These are phyloP conservation scores for Coleophora flavipennella DNA, from an alignment of 2,888 invertebrate species.

Conservation along the genomic window DNA sequence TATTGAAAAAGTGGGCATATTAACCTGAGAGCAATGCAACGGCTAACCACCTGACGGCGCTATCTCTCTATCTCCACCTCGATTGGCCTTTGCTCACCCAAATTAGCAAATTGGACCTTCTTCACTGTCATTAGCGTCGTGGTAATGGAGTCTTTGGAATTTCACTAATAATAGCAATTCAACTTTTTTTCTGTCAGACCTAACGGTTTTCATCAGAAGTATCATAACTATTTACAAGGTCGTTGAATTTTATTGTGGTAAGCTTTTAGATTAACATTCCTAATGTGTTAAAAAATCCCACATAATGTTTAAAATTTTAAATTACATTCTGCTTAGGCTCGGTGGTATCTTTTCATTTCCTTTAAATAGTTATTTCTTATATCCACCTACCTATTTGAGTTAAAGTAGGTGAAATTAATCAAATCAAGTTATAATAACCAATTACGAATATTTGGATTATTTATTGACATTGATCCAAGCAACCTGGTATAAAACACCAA, in stretches of 20 bases:
- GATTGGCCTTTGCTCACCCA: constrained; percentile 19
- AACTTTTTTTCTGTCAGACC: constrained; percentile 31
- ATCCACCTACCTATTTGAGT: no score
- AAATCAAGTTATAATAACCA: no score
- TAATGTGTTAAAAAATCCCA: no score
- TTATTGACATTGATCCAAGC: constrained; percentile 12
- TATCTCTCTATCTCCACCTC: constrained; percentile 33
- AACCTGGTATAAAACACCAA: constrained; percentile 27
- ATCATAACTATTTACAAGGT: background rate
- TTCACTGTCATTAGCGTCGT: constrained; percentile 36
- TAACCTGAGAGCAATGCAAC: constrained; percentile 18
- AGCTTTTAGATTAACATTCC: no score
- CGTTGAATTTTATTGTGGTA: background rate
- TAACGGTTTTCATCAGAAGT: constrained; percentile 21
- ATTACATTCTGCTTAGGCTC: no score
- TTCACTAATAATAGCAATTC: constrained; percentile 7
- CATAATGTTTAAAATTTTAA: no score
- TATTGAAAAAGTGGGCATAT: constrained; percentile 56
- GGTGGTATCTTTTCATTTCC: no score
- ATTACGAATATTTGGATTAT: no score
- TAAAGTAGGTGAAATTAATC: no score
- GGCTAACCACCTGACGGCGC: constrained; percentile 12
- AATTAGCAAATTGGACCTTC: constrained; percentile 40
- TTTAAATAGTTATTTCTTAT: no score
- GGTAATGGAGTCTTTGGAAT: constrained; percentile 40